Evolutionary conservation across 2,888 invertebrate species (phyloP).

Genomic region (Byasa hedistus): DNA sequence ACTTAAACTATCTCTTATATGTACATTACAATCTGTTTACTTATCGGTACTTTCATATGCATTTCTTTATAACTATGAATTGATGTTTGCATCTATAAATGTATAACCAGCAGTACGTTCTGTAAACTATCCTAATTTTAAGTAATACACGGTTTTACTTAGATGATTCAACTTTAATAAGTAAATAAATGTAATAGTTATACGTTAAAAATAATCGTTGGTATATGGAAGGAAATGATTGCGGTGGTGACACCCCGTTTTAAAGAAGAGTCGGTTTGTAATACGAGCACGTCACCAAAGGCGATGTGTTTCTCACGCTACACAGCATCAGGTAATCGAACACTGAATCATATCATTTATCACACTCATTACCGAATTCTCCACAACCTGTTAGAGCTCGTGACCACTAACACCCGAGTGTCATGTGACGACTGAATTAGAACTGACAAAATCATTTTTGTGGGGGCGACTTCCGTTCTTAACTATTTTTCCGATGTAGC

Average conservation of each 20-base stretch:
- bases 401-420: slow-evolving; percentile 43
- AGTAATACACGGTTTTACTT: no score
- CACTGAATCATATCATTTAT: slow-evolving; percentile 62
- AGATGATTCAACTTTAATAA: no score
- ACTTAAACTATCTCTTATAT: no score
- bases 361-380: slow-evolving; percentile 58
- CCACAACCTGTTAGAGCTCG: slow-evolving; percentile 47
- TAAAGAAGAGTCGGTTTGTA: slow-evolving; percentile 43
- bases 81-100: no score
- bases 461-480: slow-evolving; percentile 6
- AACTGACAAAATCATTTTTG: slow-evolving; percentile 12
- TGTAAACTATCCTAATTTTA: no score
- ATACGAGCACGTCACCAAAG: slow-evolving; percentile 54
- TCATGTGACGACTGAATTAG: slow-evolving; percentile 25
- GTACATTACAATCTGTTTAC: no score
- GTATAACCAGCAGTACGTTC: no score
- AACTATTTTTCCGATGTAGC: background rate
- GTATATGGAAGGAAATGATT: background rate
- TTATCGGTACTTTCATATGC: no score
- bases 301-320: slow-evolving; percentile 60
- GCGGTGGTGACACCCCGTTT: background rate
- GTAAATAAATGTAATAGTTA: no score
- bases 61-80: no score
- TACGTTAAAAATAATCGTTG: no score
- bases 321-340: slow-evolving; percentile 49